phyloP scores from a whole-genome alignment of 2,113 vertebrate species.

The Periophthalmodon schlosseri region DNA sequence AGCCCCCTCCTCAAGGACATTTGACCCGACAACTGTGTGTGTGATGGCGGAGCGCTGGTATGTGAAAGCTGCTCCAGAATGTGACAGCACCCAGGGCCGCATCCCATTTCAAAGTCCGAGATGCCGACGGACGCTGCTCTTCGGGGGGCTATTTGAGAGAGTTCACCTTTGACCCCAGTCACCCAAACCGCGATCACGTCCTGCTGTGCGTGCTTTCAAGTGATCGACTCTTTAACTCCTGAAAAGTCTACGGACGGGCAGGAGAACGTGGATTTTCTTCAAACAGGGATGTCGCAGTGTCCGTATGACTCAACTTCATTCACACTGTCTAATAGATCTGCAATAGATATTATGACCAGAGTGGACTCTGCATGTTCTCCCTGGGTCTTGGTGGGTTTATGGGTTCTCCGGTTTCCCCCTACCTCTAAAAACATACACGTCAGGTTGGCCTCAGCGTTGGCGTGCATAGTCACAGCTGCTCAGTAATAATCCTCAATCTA shows the following conservation, averaged over 20 bases:
- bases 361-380: not conserved
- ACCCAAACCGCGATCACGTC: slow-evolving; percentile 59
- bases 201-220: slow-evolving; percentile 62
- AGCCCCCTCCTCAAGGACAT: slow-evolving; percentile 75
- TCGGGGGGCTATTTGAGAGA: slow-evolving; percentile 74
- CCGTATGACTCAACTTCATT: too few species aligned
- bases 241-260: slow-evolving; percentile 29
- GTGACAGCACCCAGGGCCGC: slow-evolving; percentile 42
- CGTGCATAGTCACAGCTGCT: too few species aligned
- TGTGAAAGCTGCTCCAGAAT: slow-evolving; percentile 51
- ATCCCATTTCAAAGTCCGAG: slow-evolving; percentile 80
- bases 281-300: not conserved
- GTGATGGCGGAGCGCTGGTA: slow-evolving; percentile 60
- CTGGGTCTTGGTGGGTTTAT: not conserved
- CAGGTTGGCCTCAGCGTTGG: not conserved
- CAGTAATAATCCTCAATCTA: too few species aligned
- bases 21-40: slow-evolving; percentile 84
- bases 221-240: slow-evolving; percentile 36
- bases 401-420: not conserved
- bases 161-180: slow-evolving; percentile 61
- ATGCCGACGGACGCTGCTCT: slow-evolving; percentile 68
- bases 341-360: not conserved
- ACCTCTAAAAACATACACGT: not conserved
- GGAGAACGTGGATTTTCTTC: slow-evolving; percentile 42
- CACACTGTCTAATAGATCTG: not conserved